Evolutionary conservation across 2,888 invertebrate species (phyloP).

Genomic region (Lomographa bimaculata): DNA sequence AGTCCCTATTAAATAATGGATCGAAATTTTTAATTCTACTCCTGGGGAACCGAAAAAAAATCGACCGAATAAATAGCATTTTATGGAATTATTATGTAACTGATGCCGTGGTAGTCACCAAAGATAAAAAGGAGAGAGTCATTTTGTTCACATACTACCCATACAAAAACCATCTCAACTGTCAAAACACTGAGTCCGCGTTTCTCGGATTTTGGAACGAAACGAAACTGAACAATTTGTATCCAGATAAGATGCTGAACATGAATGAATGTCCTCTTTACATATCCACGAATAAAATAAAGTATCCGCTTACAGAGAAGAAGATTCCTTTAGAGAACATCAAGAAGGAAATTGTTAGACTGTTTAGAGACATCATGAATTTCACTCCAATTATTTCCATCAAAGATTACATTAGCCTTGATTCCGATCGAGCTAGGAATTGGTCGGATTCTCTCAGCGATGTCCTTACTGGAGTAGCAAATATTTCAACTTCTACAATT

Average conservation of each 20-base stretch:
- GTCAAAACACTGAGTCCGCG: conserved; percentile 52
- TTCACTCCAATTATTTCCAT: conserved; percentile 58
- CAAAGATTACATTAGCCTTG: conserved; percentile 60
- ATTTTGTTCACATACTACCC: conserved; percentile 58
- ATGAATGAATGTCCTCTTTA: conserved; percentile 64
- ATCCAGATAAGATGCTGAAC: conserved; percentile 59
- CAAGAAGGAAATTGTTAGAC: conserved; percentile 50
- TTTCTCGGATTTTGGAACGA: conserved; percentile 48
- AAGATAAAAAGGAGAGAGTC: conserved; percentile 37
- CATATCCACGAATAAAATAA: conserved; percentile 63
- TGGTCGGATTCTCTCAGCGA: conserved; percentile 66
- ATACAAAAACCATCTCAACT: conserved; percentile 53
- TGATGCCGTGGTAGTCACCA: conserved; percentile 49
- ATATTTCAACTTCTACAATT: conserved; percentile 63
- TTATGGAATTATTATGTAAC: conserved; percentile 57
- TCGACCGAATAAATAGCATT: conserved; percentile 50
- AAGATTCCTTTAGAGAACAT: conserved; percentile 58
- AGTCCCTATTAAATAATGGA: conserved; percentile 51
- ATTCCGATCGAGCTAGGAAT: conserved; percentile 57
- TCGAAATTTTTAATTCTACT: conserved; percentile 55
- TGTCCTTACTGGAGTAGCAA: conserved; percentile 54
- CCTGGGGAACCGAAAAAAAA: conserved; percentile 42
- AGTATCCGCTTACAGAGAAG: conserved; percentile 50
- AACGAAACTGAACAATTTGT: conserved; percentile 37
- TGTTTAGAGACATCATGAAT: conserved; percentile 59